These are phyloP conservation scores for Papilio glaucus DNA, from an alignment of 1,140 invertebrate species.

Conservation along the genomic window DNA sequence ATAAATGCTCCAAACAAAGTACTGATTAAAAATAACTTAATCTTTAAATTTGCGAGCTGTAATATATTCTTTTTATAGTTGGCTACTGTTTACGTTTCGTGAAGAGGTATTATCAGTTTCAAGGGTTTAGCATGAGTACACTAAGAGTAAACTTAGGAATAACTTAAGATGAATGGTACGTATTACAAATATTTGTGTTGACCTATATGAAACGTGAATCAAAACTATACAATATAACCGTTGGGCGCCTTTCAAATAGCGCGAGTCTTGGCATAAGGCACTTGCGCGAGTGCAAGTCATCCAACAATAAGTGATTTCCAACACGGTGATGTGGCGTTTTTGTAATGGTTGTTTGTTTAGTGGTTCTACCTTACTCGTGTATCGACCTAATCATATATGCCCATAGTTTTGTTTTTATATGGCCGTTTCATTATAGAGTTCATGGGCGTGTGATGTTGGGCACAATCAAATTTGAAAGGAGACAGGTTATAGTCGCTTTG, in stretches of 20 bases:
- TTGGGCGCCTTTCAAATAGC: slow-evolving; percentile 46
- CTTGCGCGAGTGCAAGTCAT: slow-evolving; percentile 74
- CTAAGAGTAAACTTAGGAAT: not conserved
- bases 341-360: slow-evolving; percentile 81
- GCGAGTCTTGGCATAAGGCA: slow-evolving; percentile 58
- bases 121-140: not conserved
- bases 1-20: not conserved
- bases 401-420: slow-evolving; percentile 82
- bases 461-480: slow-evolving; percentile 80
- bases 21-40: not conserved
- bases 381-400: slow-evolving; percentile 82
- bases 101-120: not conserved
- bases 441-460: slow-evolving; percentile 78
- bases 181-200: slow-evolving; percentile 20
- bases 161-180: slow-evolving; percentile 25
- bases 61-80: not conserved
- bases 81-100: slow-evolving; percentile 2
- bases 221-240: slow-evolving; percentile 52
- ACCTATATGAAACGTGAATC: slow-evolving; percentile 26
- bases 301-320: slow-evolving; percentile 81
- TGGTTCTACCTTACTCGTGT: slow-evolving; percentile 81
- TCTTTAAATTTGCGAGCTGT: not conserved
- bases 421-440: slow-evolving; percentile 79
- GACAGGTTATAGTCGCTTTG: slow-evolving; percentile 72
- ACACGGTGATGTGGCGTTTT: slow-evolving; percentile 75